phyloP scores from a whole-genome alignment of 2,113 vertebrate species.

The Cephalophus harveyi region DNA sequence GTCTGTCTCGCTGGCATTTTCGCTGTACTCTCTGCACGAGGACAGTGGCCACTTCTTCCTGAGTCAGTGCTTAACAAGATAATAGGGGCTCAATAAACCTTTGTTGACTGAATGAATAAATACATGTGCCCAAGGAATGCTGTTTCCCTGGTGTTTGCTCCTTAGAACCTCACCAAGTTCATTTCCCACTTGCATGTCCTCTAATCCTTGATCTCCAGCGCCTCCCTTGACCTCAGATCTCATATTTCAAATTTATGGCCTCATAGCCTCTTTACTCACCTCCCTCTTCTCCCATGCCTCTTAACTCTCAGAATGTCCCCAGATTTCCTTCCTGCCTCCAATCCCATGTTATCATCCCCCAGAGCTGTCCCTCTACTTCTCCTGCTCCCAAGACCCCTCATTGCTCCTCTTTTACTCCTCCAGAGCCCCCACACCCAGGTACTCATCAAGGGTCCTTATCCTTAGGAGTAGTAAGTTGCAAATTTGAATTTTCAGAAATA shows the following conservation, averaged over 20 bases:
- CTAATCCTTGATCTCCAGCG: too few species aligned
- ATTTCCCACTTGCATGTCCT: accelerated
- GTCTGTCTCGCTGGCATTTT: neutral
- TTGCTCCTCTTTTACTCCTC: neutral
- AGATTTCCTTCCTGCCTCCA: neutral
- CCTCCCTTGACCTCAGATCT: neutral
- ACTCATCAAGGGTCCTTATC: neutral
- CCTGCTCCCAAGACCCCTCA: neutral
- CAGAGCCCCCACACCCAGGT: neutral
- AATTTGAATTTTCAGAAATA: neutral
- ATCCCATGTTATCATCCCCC: neutral
- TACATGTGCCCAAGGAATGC: neutral
- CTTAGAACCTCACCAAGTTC: neutral
- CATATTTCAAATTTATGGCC: neutral
- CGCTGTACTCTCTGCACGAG: accelerated
- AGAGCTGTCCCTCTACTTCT: neutral
- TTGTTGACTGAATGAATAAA: neutral
- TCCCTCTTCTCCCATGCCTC: neutral
- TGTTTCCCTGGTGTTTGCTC: neutral
- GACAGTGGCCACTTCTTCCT: neutral
- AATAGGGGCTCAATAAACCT: neutral
- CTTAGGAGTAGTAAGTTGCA: too few species aligned
- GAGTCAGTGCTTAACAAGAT: neutral
- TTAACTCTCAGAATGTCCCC: neutral
- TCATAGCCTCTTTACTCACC: neutral